These are phyloP conservation scores for Craniophora ligustri DNA, from an alignment of 2,888 invertebrate species.

Conservation along the genomic window DNA sequence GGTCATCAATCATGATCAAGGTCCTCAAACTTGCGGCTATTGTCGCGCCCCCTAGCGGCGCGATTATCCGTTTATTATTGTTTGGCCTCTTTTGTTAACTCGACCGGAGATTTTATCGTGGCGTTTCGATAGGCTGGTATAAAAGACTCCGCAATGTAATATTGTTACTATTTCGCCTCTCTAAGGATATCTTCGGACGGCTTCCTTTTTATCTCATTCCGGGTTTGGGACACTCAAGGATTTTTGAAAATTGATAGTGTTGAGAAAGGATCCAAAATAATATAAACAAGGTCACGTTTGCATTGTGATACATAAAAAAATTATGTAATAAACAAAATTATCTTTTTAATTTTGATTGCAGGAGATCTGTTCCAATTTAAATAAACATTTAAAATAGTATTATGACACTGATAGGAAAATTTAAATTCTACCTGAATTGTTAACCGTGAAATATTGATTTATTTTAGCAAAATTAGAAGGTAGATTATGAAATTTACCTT, in stretches of 20 bases:
- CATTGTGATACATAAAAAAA: neutral
- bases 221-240: constrained; percentile 1
- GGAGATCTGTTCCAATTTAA: too few species aligned
- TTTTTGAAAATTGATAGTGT: constrained; percentile 1
- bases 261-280: neutral
- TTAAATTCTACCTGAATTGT: too few species aligned
- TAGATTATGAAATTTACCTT: too few species aligned
- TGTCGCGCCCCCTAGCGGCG: constrained; percentile 50
- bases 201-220: neutral
- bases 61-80: constrained; percentile 62
- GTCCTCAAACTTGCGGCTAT: constrained; percentile 58
- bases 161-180: constrained; percentile 20
- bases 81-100: constrained; percentile 59
- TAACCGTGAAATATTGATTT: too few species aligned
- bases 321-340: too few species aligned
- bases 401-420: too few species aligned
- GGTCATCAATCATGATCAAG: constrained; percentile 61
- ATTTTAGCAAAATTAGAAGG: too few species aligned
- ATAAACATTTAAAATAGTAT: too few species aligned
- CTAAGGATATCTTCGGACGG: constrained; percentile 1
- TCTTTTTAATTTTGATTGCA: too few species aligned
- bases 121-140: constrained; percentile 38
- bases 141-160: constrained; percentile 21
- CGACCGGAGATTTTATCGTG: constrained; percentile 48
- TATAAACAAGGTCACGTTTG: neutral